Conservation (phyloP, 23 tunicate species). For the Trididemnum nubilum region DNA sequence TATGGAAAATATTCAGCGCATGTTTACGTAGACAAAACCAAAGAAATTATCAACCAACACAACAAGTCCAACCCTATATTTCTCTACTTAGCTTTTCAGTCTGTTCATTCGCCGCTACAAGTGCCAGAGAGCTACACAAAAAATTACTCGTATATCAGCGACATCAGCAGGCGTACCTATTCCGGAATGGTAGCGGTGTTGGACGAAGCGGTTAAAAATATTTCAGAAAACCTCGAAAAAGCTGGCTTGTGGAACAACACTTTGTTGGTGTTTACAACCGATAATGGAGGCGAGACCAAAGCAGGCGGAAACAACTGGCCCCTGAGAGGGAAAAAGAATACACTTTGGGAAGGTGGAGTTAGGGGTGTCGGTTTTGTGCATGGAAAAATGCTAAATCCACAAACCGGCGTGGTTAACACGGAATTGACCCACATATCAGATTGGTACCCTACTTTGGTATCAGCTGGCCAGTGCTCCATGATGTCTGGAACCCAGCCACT, state of each 20-base stretch:
- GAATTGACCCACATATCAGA: constrained; percentile 84
- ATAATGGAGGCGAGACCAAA: constrained; percentile 83
- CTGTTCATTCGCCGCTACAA: constrained; percentile 83
- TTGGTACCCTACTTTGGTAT: constrained; percentile 85
- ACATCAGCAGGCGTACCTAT: constrained; percentile 49
- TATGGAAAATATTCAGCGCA: constrained; percentile 79
- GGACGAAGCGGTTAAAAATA: constrained; percentile 86
- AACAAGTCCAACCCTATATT: constrained; percentile 72
- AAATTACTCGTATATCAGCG: constrained; percentile 65
- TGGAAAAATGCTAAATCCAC: constrained; percentile 67
- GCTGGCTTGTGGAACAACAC: constrained; percentile 77
- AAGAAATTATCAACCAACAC: constrained; percentile 40
- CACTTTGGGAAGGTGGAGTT: constrained; percentile 94
- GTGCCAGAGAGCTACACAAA: constrained; percentile 68
- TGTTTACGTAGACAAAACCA: constrained; percentile 51
- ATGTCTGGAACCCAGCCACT: constrained; percentile 63
- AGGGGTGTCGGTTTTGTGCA: constrained; percentile 82
- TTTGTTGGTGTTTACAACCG: constrained; percentile 74
- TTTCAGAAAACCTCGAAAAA: constrained; percentile 61
- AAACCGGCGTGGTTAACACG: constrained; percentile 30
- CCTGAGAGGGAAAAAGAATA: constrained; percentile 66
- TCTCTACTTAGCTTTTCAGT: constrained; percentile 74
- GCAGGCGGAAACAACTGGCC: constrained; percentile 94
- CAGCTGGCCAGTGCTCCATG: constrained; percentile 57
- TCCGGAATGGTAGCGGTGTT: constrained; percentile 90